phyloP scores from a whole-genome alignment of 2,113 vertebrate genomes.

The Patagioenas fasciata region DNA sequence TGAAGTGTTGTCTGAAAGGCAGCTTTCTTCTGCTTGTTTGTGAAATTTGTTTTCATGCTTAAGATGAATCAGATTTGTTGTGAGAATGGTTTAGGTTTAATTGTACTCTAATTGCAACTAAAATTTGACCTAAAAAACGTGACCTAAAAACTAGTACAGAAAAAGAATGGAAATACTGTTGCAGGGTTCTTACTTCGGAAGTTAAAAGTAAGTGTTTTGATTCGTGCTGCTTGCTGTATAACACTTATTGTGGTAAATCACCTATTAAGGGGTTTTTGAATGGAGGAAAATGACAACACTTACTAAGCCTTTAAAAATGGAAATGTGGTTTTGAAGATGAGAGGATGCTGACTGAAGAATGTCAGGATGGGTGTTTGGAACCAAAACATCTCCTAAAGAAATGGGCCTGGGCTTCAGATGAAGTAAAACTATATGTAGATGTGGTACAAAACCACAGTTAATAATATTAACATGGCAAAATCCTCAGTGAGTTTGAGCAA shows the following conservation, averaged over 20 bases:
- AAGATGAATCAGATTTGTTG: background rate
- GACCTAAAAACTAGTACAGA: background rate
- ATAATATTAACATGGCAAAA: background rate
- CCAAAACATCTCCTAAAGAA: background rate
- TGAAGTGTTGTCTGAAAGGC: background rate
- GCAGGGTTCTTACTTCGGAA: background rate
- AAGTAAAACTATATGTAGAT: background rate
- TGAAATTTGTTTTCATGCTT: background rate
- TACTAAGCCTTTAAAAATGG: background rate
- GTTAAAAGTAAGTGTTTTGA: background rate
- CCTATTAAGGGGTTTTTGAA: background rate
- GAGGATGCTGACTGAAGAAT: background rate
- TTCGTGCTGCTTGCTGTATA: background rate
- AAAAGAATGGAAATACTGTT: background rate
- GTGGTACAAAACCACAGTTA: background rate
- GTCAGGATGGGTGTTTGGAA: background rate
- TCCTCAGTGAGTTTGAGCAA: background rate
- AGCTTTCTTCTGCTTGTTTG: background rate
- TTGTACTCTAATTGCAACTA: background rate
- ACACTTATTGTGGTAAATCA: background rate
- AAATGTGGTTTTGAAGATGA: background rate
- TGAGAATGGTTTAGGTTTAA: background rate
- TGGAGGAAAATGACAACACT: background rate
- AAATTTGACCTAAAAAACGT: background rate
- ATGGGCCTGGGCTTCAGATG: background rate